A percentile compares a stretch with the other conserved stretches of the same genome.
Conservation (phyloP, 2,113 vertebrate species). For the Oenanthe melanoleuca region DNA sequence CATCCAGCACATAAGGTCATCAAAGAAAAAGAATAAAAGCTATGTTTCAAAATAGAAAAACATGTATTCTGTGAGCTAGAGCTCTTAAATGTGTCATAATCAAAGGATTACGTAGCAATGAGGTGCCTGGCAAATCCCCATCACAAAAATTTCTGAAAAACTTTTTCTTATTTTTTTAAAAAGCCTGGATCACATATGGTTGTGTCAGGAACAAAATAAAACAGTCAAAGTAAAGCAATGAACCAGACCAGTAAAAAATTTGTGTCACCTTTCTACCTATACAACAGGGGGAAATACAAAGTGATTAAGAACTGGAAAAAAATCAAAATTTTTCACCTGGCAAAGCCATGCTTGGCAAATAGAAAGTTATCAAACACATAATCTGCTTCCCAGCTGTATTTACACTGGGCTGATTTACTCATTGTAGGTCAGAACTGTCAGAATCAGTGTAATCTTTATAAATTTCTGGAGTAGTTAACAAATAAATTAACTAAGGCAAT, state of each 20-base stretch:
- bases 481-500: background rate
- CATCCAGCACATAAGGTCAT: background rate
- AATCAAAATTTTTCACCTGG: background rate
- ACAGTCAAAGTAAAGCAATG: background rate
- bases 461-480: background rate
- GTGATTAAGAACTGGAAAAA: background rate
- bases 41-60: constrained; percentile 10
- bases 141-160: background rate
- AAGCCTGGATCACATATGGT: background rate
- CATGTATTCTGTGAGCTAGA: background rate
- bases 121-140: background rate
- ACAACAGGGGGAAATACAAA: background rate
- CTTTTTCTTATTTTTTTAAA: background rate
- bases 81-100: background rate
- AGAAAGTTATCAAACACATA: background rate
- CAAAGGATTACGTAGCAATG: background rate
- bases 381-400: background rate
- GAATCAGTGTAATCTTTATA: background rate
- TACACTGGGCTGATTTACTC: background rate
- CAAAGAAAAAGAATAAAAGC: background rate
- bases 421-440: background rate
- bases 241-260: background rate
- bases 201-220: background rate
- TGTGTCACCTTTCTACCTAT: background rate
- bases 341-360: background rate